Base-by-base conservation (phyloP, 1,140 invertebrate species). In the Lordiphosa clarofinis region DNA sequence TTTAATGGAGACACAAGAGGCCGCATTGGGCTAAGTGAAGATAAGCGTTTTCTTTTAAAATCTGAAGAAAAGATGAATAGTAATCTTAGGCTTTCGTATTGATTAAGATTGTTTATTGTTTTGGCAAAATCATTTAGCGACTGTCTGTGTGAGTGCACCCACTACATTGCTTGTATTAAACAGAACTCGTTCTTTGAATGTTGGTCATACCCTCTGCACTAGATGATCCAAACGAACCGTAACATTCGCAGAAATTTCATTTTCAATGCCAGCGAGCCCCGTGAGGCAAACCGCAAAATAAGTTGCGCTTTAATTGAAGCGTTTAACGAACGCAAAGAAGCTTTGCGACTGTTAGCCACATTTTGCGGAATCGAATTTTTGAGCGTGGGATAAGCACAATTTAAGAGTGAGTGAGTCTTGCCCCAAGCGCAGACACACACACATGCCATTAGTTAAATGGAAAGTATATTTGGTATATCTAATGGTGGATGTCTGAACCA, bases 361-460 rank as follows among this genome's bases (percentile, higher is more conserved):
- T 28, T 48, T 48, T 38, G 11, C 19, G 2, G 28, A 37, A 49
- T 33, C 12, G 11, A 37, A 35, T 5, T 10, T 10, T 37, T 1
- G 13, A 36, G 24, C 57, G 11, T 44, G 28, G 21, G 31, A 39
- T 33, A 37, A 47, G 12, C 10, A 9, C 10, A 15, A 8, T 21
- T 3, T 50, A 13, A 4, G 11, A 28, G 21, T 39, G 48, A 13
- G 15, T 15, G 15, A 13, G 12, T 35, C 21, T 24, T 12, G 8
- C 10, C 38, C 38, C 28, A 21, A 21, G 35, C 28, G 1, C 28
- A 8, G 5, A 8, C 28, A 31, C 7, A 31, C 28, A 28, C 13
- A 56, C 43, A 66, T 65, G 65, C 49, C 66, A 69, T 69, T 61
- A 69, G 66, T 61, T 36, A 69, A 61, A 69, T 69, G 69, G 65